These are phyloP conservation scores for Synergus umbraculus DNA, from an alignment of 2,888 invertebrate species.

Conservation along the genomic window DNA sequence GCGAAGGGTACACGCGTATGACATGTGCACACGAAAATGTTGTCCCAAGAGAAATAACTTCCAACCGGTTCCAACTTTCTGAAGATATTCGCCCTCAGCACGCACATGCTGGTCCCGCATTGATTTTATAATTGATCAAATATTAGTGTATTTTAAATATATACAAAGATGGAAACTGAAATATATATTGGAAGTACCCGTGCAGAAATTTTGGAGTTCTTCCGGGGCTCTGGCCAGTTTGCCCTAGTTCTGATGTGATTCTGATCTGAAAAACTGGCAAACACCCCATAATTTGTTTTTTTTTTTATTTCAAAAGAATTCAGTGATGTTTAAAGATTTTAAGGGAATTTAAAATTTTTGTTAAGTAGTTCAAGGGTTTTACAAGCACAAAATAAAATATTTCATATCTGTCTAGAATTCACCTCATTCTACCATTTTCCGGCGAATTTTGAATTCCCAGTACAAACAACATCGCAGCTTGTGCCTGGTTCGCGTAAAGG, in stretches of 20 bases:
- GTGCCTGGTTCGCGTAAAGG: slow-evolving; percentile 53
- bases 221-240: too few relatives aligned
- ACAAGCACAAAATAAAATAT: not conserved
- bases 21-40: slow-evolving; percentile 49
- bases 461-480: slow-evolving; percentile 41
- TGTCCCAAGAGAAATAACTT: slow-evolving; percentile 52
- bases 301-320: too few relatives aligned
- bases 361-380: too few relatives aligned
- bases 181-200: too few relatives aligned
- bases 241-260: too few relatives aligned
- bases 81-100: slow-evolving; percentile 49
- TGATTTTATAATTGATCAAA: slow-evolving; percentile 19
- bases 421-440: slow-evolving; percentile 14
- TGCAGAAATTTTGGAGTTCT: too few relatives aligned
- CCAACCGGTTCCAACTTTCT: slow-evolving; percentile 33
- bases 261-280: too few relatives aligned
- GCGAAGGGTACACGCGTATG: slow-evolving; percentile 10
- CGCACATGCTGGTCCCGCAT: slow-evolving; percentile 44
- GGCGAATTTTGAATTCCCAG: slow-evolving; percentile 27
- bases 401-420: not conserved
- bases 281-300: too few relatives aligned
- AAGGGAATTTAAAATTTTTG: too few relatives aligned
- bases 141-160: too few relatives aligned
- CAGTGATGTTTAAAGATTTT: too few relatives aligned
- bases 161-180: too few relatives aligned